These are phyloP conservation scores for Apteryx owenii DNA, from an alignment of 2,113 vertebrate genomes.

Conservation along the genomic window DNA sequence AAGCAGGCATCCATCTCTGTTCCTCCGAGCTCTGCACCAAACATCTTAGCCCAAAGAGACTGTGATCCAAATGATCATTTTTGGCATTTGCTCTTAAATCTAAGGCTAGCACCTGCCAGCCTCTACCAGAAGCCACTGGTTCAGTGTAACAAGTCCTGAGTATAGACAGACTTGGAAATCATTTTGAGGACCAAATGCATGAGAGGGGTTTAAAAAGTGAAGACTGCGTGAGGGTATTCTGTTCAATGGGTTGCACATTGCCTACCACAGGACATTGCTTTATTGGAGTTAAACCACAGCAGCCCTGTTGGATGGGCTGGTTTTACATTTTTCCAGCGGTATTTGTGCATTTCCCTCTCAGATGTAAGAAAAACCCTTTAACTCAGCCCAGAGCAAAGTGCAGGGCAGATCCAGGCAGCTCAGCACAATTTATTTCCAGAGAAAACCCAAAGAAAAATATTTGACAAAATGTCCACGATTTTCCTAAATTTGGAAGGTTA, in stretches of 20 bases:
- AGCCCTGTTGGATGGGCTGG: background rate
- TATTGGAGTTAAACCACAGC: background rate
- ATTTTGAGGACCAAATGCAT: background rate
- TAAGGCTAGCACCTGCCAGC: background rate
- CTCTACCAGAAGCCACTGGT: background rate
- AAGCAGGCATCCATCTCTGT: background rate
- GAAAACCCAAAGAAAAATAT: constrained; percentile 66
- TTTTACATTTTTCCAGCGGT: background rate
- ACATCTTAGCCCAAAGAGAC: background rate
- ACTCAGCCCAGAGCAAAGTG: constrained; percentile 5
- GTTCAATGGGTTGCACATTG: background rate
- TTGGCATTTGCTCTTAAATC: background rate
- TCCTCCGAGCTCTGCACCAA: background rate
- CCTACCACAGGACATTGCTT: rapidly evolving
- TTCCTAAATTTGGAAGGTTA: constrained; percentile 65
- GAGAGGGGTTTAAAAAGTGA: background rate
- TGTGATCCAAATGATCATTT: background rate
- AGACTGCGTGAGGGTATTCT: background rate
- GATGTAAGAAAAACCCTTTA: background rate
- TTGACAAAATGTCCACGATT: constrained; percentile 42
- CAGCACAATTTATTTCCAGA: constrained; percentile 68
- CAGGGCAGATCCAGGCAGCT: background rate
- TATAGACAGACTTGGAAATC: background rate
- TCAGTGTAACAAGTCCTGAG: background rate
- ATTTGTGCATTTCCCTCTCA: background rate